Evolutionary conservation across 2,797 vertebrate species (phyloP), one percentile per base, ranked within the genome.

Genomic region (Urocyon cinereoargenteus): DNA sequence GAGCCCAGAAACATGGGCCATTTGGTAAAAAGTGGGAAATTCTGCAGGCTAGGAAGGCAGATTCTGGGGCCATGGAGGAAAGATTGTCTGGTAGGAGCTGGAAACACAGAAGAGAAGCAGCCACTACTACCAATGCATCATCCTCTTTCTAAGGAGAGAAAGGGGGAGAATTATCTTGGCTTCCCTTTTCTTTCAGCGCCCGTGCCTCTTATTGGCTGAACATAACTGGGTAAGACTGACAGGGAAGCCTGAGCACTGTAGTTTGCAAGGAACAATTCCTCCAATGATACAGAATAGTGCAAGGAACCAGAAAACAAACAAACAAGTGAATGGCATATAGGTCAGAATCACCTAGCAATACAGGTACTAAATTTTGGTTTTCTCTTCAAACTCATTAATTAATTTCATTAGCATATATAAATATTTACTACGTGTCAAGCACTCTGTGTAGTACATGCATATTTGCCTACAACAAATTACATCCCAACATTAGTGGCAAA

Each of bases 121-220:
- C 49, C 28, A 18, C 40, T 22, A 28, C 6, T 81, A 62, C 36
- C 36, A 61, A 78, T 49, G 11, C 31, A 49, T 22, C 57, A 6
- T 6, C 36, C 57, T 81, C 70, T 45, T 82, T 34, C 55, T n/a
- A 40, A 89, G 16, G 34, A 82, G 34, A 90, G 51, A 70, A 81
- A 84, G 10, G n/a, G 57, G 40, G 12, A 79, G 70, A 93, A 89
- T 53, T 36, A 55, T 1, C 1, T 22, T 64, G 34, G 14, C 18
- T 84, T 83, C 66, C 77, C 15, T 83, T 79, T 70, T 73, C 61
- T 62, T 88, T 78, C 36, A 89, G 45, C 14, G 16, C 16, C 22
- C 68, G n/a, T 86, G 28, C 70, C 59, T 86, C 68, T 95, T 79
- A 92, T 51, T 72, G 64, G 36, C 62, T 14, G 13, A 95, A 83